Base-by-base conservation (phyloP, 2,888 invertebrate genomes). In the Bimastos eiseni region DNA sequence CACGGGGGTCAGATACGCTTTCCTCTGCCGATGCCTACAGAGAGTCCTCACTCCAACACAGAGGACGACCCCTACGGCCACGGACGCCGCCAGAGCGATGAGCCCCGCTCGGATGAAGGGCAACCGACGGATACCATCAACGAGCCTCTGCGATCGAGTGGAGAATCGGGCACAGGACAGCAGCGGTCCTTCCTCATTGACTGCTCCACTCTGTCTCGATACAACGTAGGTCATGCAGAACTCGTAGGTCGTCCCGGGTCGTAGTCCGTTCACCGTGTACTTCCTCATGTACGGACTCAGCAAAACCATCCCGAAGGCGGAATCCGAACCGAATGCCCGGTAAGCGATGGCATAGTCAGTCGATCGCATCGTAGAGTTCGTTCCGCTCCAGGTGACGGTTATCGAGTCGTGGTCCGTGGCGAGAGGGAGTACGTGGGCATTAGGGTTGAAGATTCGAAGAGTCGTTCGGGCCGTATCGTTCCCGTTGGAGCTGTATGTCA, bases 171-270 rank as follows among this genome's bases (percentile, higher is more conserved):
- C 19, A 36, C 86, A 86, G 86, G 24, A 24, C 17, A 86, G 86
- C 15, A 86, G 36, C 0, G 86, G 34, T 0, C 17, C 30, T 2
- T 37, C 34, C 3, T 84, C 33, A 33, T 6, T 70, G 90, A 8
- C 34, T 3, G 15, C 93, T 92, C 95, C 95, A 21, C 94, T n/a
- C n/a, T n/a, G n/a, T n/a, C n/a, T n/a, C n/a, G 33, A 37, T 36
- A 89, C 89, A 94, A 93, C 70, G 94, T 93, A 92, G 30, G 95
- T 94, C 49, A 95, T 93, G 92, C 96, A 96, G 92, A 95, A 94
- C 92, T 95, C 94, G 92, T 96, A 96, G 6, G 92, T 92, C 8
- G 95, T 95, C 55, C 93, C 93, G 15, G 95, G 95, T 90, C 93
- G 93, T 24, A 96, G 93, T 83, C 94, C 94, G 83, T 93, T 93